Evolutionary conservation across 2,888 invertebrate genomes (phyloP).

Genomic region (Drosophila percnosoma): DNA sequence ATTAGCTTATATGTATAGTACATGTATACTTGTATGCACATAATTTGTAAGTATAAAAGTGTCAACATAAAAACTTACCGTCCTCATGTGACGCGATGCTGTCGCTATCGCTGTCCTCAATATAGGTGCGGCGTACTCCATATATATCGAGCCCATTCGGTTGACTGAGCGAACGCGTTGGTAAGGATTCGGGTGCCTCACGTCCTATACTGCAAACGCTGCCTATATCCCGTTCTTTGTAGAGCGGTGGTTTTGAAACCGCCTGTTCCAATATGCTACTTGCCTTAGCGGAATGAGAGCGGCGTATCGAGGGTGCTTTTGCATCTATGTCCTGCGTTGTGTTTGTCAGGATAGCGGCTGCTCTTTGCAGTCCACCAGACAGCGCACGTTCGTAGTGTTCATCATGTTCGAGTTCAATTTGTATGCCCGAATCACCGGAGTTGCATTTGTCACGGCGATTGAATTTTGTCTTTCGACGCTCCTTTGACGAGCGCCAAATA

Average conservation of each 20-base stretch:
- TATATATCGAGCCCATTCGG: slow-evolving; percentile 85
- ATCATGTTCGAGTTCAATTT: slow-evolving; percentile 87
- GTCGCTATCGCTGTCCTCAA: slow-evolving; percentile 85
- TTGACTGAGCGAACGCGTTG: slow-evolving; percentile 88
- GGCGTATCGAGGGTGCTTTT: slow-evolving; percentile 13
- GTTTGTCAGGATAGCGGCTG: background rate
- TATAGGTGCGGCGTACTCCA: slow-evolving; percentile 68
- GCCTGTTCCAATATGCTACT: slow-evolving; percentile 65
- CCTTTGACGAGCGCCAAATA: slow-evolving; percentile 90
- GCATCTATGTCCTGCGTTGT: background rate
- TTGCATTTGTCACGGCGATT: slow-evolving; percentile 90
- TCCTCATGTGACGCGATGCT: slow-evolving; percentile 84
- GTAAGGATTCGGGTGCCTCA: slow-evolving; percentile 77
- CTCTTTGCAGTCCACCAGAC: background rate
- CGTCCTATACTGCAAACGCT: slow-evolving; percentile 59
- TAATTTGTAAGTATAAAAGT: background rate
- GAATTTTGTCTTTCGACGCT: slow-evolving; percentile 89
- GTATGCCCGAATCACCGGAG: slow-evolving; percentile 91
- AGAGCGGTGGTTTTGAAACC: slow-evolving; percentile 64
- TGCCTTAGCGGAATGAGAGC: slow-evolving; percentile 71
- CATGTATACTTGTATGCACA: background rate
- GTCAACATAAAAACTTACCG: slow-evolving; percentile 65
- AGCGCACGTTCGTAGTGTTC: slow-evolving; percentile 76
- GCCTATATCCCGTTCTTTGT: slow-evolving; percentile 75
- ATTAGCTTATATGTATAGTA: background rate